A percentile compares a stretch with the other conserved stretches of the same genome.
Evolutionary conservation across 53 echinoderm and acorn worm genomes (phyloP).

Genomic region (Pentamera pediparva): DNA sequence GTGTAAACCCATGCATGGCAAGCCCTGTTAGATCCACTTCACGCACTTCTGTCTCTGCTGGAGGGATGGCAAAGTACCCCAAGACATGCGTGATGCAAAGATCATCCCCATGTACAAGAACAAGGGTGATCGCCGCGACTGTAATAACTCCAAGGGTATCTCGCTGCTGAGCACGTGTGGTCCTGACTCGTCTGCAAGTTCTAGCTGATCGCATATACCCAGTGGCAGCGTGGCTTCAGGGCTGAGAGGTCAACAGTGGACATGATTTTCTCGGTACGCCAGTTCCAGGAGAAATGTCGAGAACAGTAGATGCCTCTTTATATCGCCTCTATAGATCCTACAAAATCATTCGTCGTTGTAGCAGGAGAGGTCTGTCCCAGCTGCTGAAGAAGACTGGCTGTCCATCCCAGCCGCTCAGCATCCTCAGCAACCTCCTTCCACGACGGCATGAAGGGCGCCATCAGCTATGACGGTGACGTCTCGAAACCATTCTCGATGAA

Average conservation of each 20-base stretch:
- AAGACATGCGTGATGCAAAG: neutral
- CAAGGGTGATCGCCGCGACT: slow-evolving; percentile 38
- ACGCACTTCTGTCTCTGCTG: neutral
- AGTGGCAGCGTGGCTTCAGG: slow-evolving; percentile 53
- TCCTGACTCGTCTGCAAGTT: slow-evolving; percentile 24
- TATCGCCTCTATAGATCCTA: slow-evolving; percentile 44
- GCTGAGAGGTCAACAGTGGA: slow-evolving; percentile 52
- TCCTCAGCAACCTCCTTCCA: slow-evolving; percentile 39
- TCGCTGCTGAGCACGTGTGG: slow-evolving; percentile 44
- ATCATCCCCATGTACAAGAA: neutral
- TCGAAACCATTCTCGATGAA: slow-evolving; percentile 40
- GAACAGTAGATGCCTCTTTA: slow-evolving; percentile 40
- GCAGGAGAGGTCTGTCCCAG: slow-evolving; percentile 34
- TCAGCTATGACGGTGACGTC: slow-evolving; percentile 2
- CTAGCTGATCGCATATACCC: slow-evolving; percentile 41
- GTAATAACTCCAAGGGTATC: slow-evolving; percentile 59
- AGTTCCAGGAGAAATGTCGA: slow-evolving; percentile 47
- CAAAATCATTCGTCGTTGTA: slow-evolving; percentile 42
- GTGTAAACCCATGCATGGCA: neutral
- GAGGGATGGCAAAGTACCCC: neutral
- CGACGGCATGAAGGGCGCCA: slow-evolving; percentile 32
- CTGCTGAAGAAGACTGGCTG: slow-evolving; percentile 34
- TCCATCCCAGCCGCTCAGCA: slow-evolving; percentile 24
- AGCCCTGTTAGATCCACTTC: too few relatives aligned
- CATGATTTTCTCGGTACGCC: slow-evolving; percentile 51